Conservation (phyloP, 2,113 vertebrate genomes). For the Pelmatolapia mariae region DNA sequence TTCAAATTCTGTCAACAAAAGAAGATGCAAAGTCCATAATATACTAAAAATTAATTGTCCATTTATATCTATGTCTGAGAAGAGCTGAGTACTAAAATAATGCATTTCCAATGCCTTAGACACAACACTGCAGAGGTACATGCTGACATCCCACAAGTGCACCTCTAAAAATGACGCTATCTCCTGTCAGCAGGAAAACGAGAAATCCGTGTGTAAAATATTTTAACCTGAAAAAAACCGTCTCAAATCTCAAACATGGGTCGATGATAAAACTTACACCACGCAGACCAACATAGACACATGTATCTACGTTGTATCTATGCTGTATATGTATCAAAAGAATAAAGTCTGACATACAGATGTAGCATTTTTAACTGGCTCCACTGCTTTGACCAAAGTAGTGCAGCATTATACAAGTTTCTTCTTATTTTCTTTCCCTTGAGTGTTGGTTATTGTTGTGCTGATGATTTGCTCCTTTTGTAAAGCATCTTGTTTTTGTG, state of each 20-base stretch:
- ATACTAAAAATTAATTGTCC: background rate
- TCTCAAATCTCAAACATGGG: background rate
- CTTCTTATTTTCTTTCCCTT: background rate
- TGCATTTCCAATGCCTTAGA: background rate
- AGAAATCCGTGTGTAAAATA: background rate
- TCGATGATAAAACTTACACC: background rate
- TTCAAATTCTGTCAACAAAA: background rate
- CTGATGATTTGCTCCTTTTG: background rate
- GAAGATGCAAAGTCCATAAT: background rate
- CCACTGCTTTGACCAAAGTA: background rate
- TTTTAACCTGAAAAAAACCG: accelerated
- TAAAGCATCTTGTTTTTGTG: background rate
- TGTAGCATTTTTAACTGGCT: background rate
- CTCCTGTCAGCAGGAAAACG: background rate
- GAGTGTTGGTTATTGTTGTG: background rate
- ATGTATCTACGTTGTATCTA: background rate
- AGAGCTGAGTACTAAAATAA: background rate
- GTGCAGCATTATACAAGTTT: accelerated
- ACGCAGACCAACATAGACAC: background rate
- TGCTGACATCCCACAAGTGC: background rate
- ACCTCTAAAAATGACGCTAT: accelerated
- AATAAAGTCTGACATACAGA: background rate
- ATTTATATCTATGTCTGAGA: background rate
- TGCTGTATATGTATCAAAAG: accelerated
- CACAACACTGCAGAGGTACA: background rate